Conservation (phyloP, 1,140 invertebrate genomes). For the Drosophila athabasca region DNA sequence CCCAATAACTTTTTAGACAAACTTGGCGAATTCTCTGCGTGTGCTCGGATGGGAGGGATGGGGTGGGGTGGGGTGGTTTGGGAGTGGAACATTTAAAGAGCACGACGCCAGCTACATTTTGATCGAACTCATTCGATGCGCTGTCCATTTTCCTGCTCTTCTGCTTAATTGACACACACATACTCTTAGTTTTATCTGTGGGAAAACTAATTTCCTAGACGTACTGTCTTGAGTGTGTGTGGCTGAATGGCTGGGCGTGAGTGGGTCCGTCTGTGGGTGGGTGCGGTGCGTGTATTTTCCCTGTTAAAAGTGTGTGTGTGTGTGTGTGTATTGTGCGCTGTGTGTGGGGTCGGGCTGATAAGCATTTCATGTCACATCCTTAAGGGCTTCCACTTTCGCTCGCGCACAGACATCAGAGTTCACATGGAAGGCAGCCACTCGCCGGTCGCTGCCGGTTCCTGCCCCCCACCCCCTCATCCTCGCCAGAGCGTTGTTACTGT, state of each 20-base stretch:
- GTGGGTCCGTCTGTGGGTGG: background rate
- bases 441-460: background rate
- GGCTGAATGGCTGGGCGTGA: background rate
- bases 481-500: constrained; percentile 55
- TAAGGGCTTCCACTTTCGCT: constrained; percentile 61
- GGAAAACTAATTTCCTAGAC: constrained; percentile 77
- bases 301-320: constrained; percentile 33
- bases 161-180: constrained; percentile 74
- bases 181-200: constrained; percentile 67
- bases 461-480: constrained; percentile 5
- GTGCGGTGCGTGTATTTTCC: constrained; percentile 12
- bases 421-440: constrained; percentile 42
- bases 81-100: constrained; percentile 65
- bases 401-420: constrained; percentile 55
- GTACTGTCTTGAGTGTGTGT: constrained; percentile 45
- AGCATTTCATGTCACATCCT: constrained; percentile 83
- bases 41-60: too few relatives aligned
- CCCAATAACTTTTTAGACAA: constrained; percentile 65
- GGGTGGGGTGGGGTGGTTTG: background rate
- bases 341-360: constrained; percentile 57
- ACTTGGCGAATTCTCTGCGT: constrained; percentile 14
- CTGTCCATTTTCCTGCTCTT: constrained; percentile 28
- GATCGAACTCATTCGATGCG: constrained; percentile 66
- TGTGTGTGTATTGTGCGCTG: constrained; percentile 2
- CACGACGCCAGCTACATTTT: constrained; percentile 67